Evolutionary conservation across 2,888 invertebrate genomes (phyloP), one percentile per base, ranked within the genome.

Genomic region (Tenthredo scrophulariae): DNA sequence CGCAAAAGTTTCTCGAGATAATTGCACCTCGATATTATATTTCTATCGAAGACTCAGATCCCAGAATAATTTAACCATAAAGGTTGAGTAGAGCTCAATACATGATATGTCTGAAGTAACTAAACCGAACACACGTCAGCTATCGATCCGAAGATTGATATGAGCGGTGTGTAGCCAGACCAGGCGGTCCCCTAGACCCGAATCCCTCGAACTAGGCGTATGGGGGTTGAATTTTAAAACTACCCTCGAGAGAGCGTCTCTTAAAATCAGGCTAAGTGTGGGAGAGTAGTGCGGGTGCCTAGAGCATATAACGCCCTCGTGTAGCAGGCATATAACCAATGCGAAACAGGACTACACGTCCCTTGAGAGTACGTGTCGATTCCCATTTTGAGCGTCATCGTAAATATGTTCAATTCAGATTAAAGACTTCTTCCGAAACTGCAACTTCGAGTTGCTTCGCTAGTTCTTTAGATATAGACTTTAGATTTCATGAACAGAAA

Each of bases 201-300:
- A 29, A 46, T 83, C 43, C 80, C 80, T 62, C 29, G 80, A 80
- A 80, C 80, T 89, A 88, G 88, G 89, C 89, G 91, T 89, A 90
- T 92, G 91, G 91, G 91, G 91, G 89, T 89, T 91, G 93, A 93
- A 93, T 93, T 93, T 93, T 93, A 93, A 93, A 93, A 92, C 92
- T 91, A 87, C 89, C 90, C 93, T 89, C 91, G 46, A 46, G 93
- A 91, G 93, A 87, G 77, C 90, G 88, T 91, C 91, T 89, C 91
- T 90, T 89, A 88, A 92, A 93, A 93, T 93, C 93, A 91, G 91
- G 87, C 91, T 90, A 89, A 89, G 90, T 89, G 91, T 88, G 92
- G 90, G 80, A 72, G 82, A 50, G 82, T 54, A 67, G 67, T 83
- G 67, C 83, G 67, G 83, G 83, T 18, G 80, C 40, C 80, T 62